Base-by-base conservation (phyloP, 2,888 invertebrate genomes). In the Drosophila atripex region DNA sequence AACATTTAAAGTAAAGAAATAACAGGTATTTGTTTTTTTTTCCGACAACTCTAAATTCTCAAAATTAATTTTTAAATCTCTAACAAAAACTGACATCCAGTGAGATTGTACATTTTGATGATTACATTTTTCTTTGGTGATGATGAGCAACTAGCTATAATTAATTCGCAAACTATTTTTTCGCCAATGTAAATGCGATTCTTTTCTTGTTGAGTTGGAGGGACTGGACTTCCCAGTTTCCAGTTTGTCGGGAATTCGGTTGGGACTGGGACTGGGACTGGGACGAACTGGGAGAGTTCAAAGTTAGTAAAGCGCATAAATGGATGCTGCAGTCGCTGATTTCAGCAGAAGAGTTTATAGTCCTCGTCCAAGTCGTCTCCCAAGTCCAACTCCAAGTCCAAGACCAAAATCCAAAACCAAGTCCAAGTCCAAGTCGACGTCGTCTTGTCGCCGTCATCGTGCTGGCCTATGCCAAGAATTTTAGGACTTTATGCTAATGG, bases 401-500 rank as follows among this genome's bases (percentile, higher is more conserved):
- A 35, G 14, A 35, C n/a, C 35, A 14, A 35, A n/a, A 14, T n/a
- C 35, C 7, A 35, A 35, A 35, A 12, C 25, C 52, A 38, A 38
- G 60, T 60, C 52, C 50, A 38, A 51, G 57, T 55, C 54, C n/a
- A n/a, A n/a, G n/a, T n/a, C n/a, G 18, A 1, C 18, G 72, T 59
- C 71, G 61, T 71, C 76, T 75, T 63, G 75, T 73, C 76, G 75
- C 50, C 63, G 49, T 64, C 54, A 60, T 61, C 60, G 60, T 32
- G 39, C 45, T 55, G 50, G 74, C 58, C 71, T 57, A 68, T 71
- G 69, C 71, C 35, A 59, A 57, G 63, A 56, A 49, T 52, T 54
- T 53, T 65, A 71, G 64, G 71, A 68, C 61, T 72, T 77, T 80
- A 77, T 77, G 83, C 70, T 73, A 83, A 80, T 80, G 76, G 70